Evolutionary conservation across 2,888 invertebrate genomes (phyloP), one percentile per base, ranked within the genome.

Genomic region (Apantesis nais): DNA sequence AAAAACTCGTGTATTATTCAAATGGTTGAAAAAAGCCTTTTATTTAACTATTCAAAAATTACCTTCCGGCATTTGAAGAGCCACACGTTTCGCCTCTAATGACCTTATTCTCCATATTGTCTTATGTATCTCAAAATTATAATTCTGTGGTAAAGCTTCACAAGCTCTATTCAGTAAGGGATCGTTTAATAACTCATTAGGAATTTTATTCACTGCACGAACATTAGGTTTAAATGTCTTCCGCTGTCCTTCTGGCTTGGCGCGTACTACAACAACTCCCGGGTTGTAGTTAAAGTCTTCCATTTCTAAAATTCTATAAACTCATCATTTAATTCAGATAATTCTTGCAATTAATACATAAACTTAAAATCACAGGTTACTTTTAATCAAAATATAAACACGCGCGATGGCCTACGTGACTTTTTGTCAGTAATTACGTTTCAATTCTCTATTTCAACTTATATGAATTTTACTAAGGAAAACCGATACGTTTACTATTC

Each of bases 51-150:
- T 48, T 25, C 12, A 14, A 8, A 19, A 55, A 11, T 19, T 87
- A 88, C 96, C 99, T 96, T 99, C 99, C 0, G 99, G 99, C 96
- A 99, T 97, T 93, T 99, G 99, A 25, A 99, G 93, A 0, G 99
- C 99, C 0, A 99, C 99, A 84, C 97, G 96, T 90, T 97, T 98
- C 0, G 98, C 97, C 80, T 96, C 96, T n/a, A 97, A 92, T 86
- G 98, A 97, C 79, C 97, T 95, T 85, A 99, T 98, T 87, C 99
- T 97, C 99, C 99, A 99, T 90, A 99, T 97, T 0, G 99, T 99
- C 91, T 99, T 99, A 74, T 98, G 98, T 79, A 99, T 96, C 96
- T 99, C 99, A 91, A 99, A 99, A 90, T 99, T 99, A 88, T 99
- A 99, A 94, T 99, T 99, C 48, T 96, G 92, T 3, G 99, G 99